Percentiles rank a stretch among this genome's conserved stretches.
phyloP scores from a whole-genome alignment of 1,140 invertebrate genomes.

The Drosophila seguyi region DNA sequence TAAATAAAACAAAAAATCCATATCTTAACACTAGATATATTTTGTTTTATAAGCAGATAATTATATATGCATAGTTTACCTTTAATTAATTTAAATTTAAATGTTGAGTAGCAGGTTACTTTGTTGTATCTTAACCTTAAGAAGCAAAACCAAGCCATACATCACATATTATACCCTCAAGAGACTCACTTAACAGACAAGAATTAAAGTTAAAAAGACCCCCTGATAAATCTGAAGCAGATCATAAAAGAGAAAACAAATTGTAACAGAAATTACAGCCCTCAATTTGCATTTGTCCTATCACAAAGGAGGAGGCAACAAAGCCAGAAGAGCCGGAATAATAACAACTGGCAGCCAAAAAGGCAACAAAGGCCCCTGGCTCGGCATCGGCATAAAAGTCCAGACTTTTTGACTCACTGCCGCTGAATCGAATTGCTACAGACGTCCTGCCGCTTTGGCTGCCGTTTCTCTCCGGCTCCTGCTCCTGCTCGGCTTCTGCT shows the following conservation, averaged over 20 bases:
- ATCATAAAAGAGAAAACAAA: constrained; percentile 27
- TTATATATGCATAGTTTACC: too few relatives aligned
- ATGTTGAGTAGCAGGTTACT: neutral
- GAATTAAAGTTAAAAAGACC: neutral
- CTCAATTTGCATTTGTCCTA: constrained; percentile 55
- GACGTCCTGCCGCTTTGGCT: constrained; percentile 75
- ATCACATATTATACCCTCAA: constrained; percentile 7
- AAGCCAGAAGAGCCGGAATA: constrained; percentile 30
- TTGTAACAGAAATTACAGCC: constrained; percentile 69
- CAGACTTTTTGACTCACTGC: constrained; percentile 57
- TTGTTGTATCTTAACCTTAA: neutral
- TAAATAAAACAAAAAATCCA: too few relatives aligned
- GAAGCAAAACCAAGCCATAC: constrained; percentile 1
- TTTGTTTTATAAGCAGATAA: too few relatives aligned
- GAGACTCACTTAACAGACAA: neutral
- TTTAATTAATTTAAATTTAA: neutral
- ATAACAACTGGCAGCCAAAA: constrained; percentile 44
- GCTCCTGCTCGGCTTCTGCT: constrained; percentile 9
- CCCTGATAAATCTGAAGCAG: constrained; percentile 22
- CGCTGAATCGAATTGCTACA: constrained; percentile 62
- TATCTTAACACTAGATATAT: neutral
- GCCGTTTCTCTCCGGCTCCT: constrained; percentile 39
- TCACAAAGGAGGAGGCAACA: constrained; percentile 38
- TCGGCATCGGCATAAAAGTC: constrained; percentile 26
- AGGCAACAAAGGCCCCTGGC: constrained; percentile 32